phyloP scores from a whole-genome alignment of 2,888 invertebrate species.

The Eumerus sabulonum region DNA sequence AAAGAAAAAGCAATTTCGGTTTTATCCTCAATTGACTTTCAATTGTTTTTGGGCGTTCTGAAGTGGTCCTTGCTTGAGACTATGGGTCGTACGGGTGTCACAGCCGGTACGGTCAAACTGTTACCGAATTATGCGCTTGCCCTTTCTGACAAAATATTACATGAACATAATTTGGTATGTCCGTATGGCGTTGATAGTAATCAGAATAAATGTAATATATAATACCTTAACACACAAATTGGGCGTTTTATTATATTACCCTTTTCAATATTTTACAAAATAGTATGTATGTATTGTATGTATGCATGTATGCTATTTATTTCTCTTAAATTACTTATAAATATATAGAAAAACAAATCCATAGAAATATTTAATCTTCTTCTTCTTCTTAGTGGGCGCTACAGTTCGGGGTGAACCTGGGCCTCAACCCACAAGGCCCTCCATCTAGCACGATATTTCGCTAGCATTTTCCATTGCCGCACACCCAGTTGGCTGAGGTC shows the following conservation, averaged over 20 bases:
- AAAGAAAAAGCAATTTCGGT: conserved; percentile 70
- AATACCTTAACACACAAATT: conserved; percentile 53
- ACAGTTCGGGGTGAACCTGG: too few species aligned
- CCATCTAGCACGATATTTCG: too few species aligned
- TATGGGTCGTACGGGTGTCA: conserved; percentile 56
- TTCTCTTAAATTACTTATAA: too few species aligned
- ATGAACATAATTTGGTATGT: conserved; percentile 21
- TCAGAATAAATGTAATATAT: conserved; percentile 59
- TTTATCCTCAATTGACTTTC: conserved; percentile 72
- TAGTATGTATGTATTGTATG: too few species aligned
- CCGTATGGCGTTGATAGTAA: conserved; percentile 51
- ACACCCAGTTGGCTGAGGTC: too few species aligned
- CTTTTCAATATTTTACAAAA: conserved; percentile 27
- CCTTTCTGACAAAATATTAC: conserved; percentile 52
- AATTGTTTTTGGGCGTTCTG: conserved; percentile 61
- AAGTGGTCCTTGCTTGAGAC: conserved; percentile 47
- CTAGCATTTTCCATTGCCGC: too few species aligned
- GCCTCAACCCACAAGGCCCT: too few species aligned
- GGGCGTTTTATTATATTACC: conserved; percentile 49
- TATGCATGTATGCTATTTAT: too few species aligned
- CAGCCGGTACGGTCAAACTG: conserved; percentile 15
- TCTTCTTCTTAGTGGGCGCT: too few species aligned
- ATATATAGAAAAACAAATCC: too few species aligned
- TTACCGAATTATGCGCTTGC: conserved; percentile 38
- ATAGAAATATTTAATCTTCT: too few species aligned